phyloP scores from a whole-genome alignment of 2,888 invertebrate species.

The Conus canariensis region DNA sequence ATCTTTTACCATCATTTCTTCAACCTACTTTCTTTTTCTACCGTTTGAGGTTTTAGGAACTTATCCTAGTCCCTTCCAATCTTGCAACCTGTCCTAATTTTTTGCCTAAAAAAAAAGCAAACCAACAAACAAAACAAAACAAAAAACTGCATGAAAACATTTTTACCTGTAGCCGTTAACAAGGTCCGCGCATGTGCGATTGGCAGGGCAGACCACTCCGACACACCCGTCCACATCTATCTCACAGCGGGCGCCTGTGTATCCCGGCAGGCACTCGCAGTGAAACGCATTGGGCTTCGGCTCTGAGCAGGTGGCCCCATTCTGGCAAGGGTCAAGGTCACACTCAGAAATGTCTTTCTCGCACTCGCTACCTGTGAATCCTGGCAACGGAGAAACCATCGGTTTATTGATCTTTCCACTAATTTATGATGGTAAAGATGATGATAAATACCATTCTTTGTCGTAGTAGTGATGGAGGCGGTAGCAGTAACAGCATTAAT shows the following conservation, averaged over 20 bases:
- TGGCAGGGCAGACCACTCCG: constrained; percentile 89
- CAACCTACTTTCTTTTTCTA: too few species aligned
- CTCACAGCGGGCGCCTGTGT: constrained; percentile 83
- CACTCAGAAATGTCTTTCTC: constrained; percentile 90
- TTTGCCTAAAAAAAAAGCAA: too few species aligned
- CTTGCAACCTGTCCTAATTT: too few species aligned
- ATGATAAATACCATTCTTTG: too few species aligned
- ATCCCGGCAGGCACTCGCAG: constrained; percentile 45
- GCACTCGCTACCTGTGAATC: constrained; percentile 92
- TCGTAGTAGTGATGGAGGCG: too few species aligned
- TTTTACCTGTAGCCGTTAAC: constrained; percentile 55
- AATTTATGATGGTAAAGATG: too few species aligned
- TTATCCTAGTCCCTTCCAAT: too few species aligned
- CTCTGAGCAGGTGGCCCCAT: constrained; percentile 49
- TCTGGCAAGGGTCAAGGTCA: constrained; percentile 52
- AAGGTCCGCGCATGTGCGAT: constrained; percentile 86
- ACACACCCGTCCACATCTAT: constrained; percentile 90
- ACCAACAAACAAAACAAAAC: too few species aligned
- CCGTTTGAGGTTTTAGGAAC: too few species aligned
- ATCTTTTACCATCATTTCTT: too few species aligned
- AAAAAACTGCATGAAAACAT: not conserved
- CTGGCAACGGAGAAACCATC: constrained; percentile 16
- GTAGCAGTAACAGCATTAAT: too few species aligned
- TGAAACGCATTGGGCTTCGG: constrained; percentile 19
- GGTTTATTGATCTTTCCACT: too few species aligned